Conservation (phyloP, 2,888 invertebrate genomes). For the Stenichneumon culpator region DNA sequence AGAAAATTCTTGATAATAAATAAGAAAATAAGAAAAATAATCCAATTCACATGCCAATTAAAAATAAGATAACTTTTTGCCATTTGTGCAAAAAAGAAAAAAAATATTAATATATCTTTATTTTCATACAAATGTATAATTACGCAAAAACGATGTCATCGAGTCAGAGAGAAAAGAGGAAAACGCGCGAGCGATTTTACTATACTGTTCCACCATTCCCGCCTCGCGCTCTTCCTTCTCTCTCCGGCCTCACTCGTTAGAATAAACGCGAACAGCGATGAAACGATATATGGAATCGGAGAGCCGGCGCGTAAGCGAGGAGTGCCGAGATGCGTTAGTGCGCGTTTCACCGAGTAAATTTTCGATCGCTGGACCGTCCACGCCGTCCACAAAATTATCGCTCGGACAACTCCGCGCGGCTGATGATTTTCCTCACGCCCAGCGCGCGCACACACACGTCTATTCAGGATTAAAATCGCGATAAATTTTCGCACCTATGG, state of each 20-base stretch:
- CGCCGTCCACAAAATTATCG: conserved; percentile 64
- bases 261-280: conserved; percentile 24
- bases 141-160: no score
- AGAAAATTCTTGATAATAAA: no score
- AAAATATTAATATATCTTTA: no score
- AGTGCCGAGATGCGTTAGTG: conserved; percentile 19
- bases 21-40: no score
- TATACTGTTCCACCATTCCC: background rate
- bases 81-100: no score
- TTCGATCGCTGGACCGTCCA: conserved; percentile 17
- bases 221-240: background rate
- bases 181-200: background rate
- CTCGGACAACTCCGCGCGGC: background rate
- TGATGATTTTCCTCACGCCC: conserved; percentile 47
- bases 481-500: conserved; percentile 59
- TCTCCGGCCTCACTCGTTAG: conserved; percentile 21
- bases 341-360: conserved; percentile 40
- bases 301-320: background rate
- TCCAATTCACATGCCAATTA: no score
- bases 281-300: conserved; percentile 21
- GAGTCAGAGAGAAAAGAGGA: no score
- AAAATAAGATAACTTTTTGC: no score
- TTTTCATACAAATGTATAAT: no score
- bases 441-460: background rate
- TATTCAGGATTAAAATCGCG: conserved; percentile 66